Conservation (phyloP, 2,797 vertebrate genomes). For the Vipera latastei region DNA sequence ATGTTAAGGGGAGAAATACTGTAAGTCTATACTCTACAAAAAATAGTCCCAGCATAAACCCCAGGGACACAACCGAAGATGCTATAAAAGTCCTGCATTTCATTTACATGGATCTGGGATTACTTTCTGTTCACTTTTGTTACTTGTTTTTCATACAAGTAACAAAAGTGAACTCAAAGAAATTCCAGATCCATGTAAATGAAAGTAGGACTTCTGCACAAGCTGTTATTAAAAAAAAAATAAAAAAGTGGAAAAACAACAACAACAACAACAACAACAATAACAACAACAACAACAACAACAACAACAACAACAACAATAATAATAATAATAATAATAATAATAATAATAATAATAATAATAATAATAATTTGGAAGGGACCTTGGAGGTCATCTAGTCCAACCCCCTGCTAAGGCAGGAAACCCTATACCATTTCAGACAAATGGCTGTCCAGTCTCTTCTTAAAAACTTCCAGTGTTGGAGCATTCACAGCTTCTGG, state of each 20-base stretch:
- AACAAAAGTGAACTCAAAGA: constrained; percentile 60
- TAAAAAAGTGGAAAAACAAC: constrained; percentile 57
- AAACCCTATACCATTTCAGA: too few species aligned
- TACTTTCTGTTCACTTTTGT: constrained; percentile 59
- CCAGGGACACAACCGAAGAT: constrained; percentile 59
- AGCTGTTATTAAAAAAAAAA: constrained; percentile 51
- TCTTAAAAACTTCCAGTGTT: too few species aligned
- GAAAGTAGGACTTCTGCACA: constrained; percentile 56
- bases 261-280: too few species aligned
- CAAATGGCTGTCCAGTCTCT: too few species aligned
- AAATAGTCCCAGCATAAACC: constrained; percentile 63
- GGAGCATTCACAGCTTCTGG: too few species aligned
- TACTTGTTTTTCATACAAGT: constrained; percentile 26
- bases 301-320: too few species aligned
- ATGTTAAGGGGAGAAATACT: constrained; percentile 61
- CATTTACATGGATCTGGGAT: constrained; percentile 59
- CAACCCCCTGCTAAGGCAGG: too few species aligned
- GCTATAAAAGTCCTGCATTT: constrained; percentile 62
- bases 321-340: too few species aligned
- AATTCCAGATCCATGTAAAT: constrained; percentile 60
- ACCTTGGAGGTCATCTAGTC: too few species aligned
- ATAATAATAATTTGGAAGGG: too few species aligned
- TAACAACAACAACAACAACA: too few species aligned
- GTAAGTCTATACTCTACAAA: constrained; percentile 64
- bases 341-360: too few species aligned